Conservation (phyloP, 2,113 vertebrate genomes). For the Gnathonemus longibarbis region DNA sequence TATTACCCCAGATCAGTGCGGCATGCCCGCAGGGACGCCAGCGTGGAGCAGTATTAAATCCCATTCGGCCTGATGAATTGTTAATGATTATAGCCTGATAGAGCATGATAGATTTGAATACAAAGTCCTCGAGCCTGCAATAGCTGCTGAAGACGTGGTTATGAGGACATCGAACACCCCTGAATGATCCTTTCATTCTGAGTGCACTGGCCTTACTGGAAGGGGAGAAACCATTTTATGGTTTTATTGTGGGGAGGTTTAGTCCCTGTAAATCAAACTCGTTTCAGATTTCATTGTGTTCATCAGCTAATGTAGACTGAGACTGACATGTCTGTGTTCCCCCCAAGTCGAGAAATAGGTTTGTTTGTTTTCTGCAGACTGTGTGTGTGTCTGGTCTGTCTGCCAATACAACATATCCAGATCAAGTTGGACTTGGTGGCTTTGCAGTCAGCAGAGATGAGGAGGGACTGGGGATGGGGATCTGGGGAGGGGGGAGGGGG, state of each 20-base stretch:
- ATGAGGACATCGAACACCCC: not conserved
- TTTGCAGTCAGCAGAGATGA: not conserved
- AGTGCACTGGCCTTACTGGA: not conserved
- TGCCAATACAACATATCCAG: not conserved
- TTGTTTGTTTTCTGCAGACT: not conserved
- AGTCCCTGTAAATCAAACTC: not conserved
- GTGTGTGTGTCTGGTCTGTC: not conserved
- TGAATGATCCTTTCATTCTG: not conserved
- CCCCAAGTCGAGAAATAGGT: not conserved
- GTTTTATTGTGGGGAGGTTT: not conserved
- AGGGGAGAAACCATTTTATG: not conserved
- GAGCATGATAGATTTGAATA: slow-evolving; percentile 1
- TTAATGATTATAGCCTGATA: slow-evolving; percentile 16
- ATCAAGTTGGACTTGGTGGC: not conserved
- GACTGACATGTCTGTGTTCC: not conserved
- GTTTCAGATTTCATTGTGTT: not conserved
- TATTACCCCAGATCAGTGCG: slow-evolving; percentile 28
- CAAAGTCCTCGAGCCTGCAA: not conserved
- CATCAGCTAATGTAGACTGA: not conserved
- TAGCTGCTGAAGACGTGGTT: not conserved
- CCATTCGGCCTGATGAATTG: slow-evolving; percentile 31
- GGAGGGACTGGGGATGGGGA: not conserved
- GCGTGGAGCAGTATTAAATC: slow-evolving; percentile 23
- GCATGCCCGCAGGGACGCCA: slow-evolving; percentile 12
- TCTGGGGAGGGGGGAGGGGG: not conserved